Evolutionary conservation across 2,888 invertebrate genomes (phyloP), one percentile per base, ranked within the genome.

Genomic region (Clivina fossor): DNA sequence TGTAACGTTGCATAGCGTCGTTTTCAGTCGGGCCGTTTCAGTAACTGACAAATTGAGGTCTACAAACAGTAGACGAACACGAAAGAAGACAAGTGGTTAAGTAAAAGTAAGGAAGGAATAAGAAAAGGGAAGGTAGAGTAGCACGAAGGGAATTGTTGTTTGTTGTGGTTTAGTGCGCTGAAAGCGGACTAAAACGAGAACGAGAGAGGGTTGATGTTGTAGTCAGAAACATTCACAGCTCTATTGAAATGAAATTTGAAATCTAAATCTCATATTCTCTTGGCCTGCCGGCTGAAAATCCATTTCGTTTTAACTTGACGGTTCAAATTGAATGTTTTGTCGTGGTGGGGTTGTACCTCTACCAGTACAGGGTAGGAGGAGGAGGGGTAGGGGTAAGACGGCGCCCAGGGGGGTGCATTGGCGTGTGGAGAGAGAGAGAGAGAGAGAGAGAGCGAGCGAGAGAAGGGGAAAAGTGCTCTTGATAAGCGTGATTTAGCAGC

Each of bases 401-500:
- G 20, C 4, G 11, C 37, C 9, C 24, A 8, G 20, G 24, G 57
- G 58, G 60, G 53, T 20, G 41, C 7, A 32, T 22, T 26, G 43
- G 26, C 26, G 56, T 51, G 28, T 18, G 57, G 58, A 61, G 60
- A 76, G 66, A 62, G 75, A 63, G 38, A 33, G 63, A 74, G 73
- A 69, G 32, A 44, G 54, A 44, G 56, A 59, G 59, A 33, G 62
- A 59, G 62, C 62, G 60, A 58, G 61, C 60, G 58, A 61, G 53
- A 46, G 58, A 58, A 67, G 68, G 71, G 72, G 71, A 71, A 73
- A 74, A 74, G 74, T 75, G 74, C 75, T 76, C 75, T 76, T 76
- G 76, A 76, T 75, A 75, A 76, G 76, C 83, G 83, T 84, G 84
- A 84, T 84, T 84, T 84, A 84, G 83, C 83, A 83, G 83, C 83